Base-by-base conservation (phyloP, 2,888 invertebrate genomes). In the Drosophila kambysellisi region DNA sequence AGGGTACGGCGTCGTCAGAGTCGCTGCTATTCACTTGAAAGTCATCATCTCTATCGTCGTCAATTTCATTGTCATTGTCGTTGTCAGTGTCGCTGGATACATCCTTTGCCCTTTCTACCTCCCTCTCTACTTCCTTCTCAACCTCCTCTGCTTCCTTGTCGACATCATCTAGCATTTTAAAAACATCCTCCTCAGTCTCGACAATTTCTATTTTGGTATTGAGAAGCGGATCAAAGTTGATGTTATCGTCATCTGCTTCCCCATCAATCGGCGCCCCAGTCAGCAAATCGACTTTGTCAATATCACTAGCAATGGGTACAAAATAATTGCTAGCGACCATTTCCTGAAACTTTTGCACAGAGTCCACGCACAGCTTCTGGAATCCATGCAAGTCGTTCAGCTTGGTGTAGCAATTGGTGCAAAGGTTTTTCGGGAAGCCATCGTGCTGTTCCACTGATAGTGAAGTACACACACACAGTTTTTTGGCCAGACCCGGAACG, bases 371-470 rank as follows among this genome's bases (percentile, higher is more conserved):
- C 48, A 83, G 63, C 54, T 89, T 88, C 41, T 91, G 92, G 59
- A 92, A 92, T 7, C 88, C 88, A 4, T 92, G 89, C 69, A 91
- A 60, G 8, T 92, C 92, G 64, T 89, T 82, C 8, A 92, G 82
- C 6, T 84, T 82, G 0, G 70, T 76, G 62, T 82, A 90, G 52
- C 92, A 92, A 37, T 60, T 70, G 7, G 79, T 75, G 72, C 92
- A 92, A 15, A 92, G 81, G 59, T 82, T 89, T 43, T 84, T 89
- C 2, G 92, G 93, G 29, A 90, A 92, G 2, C 92, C 93, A 73
- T 92, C 92, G 56, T 90, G 83, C 48, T 82, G 84, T 25, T 92
- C 92, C 70, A 92, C 91, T 0, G 83, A 81, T 30, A 92, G 72
- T 11, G 92, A 89, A 9, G 92, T 92, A 65, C 92, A 92, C 43